Conservation (phyloP, 2,797 vertebrate genomes). For the Scomberomorus guttatus region DNA sequence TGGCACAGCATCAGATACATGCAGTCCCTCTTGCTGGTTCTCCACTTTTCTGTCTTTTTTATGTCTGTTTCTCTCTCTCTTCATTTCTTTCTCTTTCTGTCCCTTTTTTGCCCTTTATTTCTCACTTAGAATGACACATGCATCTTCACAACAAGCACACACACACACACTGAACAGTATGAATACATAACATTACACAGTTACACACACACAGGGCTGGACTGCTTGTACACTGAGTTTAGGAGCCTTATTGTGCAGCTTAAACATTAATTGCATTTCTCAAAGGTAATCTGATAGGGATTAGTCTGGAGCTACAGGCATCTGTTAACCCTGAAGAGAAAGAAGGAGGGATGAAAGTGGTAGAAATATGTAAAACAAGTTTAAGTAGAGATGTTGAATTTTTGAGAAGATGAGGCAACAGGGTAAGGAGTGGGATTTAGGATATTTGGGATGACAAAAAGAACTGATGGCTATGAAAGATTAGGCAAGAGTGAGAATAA, state of each 20-base stretch:
- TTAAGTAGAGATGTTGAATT: constrained; percentile 9
- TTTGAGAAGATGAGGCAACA: not conserved
- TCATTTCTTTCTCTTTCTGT: constrained; percentile 15
- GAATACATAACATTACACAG: constrained; percentile 41
- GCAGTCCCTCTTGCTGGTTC: constrained; percentile 33
- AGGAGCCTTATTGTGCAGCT: constrained; percentile 57
- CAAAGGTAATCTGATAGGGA: constrained; percentile 70
- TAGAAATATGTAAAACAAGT: constrained; percentile 6
- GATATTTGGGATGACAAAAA: constrained; percentile 3
- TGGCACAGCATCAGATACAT: constrained; percentile 53
- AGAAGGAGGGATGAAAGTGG: constrained; percentile 1
- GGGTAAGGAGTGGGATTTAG: not conserved
- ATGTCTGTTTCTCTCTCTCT: constrained; percentile 21
- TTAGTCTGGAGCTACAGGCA: constrained; percentile 65
- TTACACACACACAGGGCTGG: constrained; percentile 26
- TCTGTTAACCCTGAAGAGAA: constrained; percentile 53
- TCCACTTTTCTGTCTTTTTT: constrained; percentile 4
- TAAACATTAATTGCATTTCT: constrained; percentile 72
- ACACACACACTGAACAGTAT: constrained; percentile 16
- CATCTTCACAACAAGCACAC: constrained; percentile 17
- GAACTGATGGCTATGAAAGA: not conserved
- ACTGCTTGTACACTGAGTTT: constrained; percentile 40
- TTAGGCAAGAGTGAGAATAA: not conserved
- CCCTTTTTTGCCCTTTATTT: constrained; percentile 2
- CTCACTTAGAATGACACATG: not conserved